phyloP scores from a whole-genome alignment of 2,888 invertebrate genomes.

The Melieria picta region DNA sequence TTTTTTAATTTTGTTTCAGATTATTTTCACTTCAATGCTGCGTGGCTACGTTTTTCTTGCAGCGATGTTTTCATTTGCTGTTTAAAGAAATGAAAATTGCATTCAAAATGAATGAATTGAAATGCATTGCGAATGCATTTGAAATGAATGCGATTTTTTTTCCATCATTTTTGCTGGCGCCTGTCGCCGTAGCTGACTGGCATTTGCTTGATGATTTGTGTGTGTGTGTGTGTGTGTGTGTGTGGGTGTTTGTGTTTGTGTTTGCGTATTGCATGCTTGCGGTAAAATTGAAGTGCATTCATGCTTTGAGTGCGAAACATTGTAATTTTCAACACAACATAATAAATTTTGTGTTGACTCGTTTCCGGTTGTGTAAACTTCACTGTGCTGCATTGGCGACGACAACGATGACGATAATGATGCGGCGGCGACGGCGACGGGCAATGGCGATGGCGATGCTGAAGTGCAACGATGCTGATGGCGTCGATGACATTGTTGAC shows the following conservation, averaged over 20 bases:
- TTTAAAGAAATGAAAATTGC: constrained; percentile 36
- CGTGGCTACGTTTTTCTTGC: constrained; percentile 5
- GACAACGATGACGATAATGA: constrained; percentile 1
- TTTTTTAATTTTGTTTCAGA: constrained; percentile 16
- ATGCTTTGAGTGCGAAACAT: constrained; percentile 43
- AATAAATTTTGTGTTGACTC: constrained; percentile 36
- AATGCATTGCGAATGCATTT: constrained; percentile 35
- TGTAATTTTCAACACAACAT: constrained; percentile 40
- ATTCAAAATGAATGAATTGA: constrained; percentile 39
- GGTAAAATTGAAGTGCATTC: constrained; percentile 36
- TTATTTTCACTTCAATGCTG: background rate
- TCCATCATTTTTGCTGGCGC: background rate
- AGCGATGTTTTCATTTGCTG: constrained; percentile 17
- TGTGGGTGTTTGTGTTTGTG: background rate
- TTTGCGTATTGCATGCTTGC: background rate
- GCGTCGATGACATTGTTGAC: background rate
- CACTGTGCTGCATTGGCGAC: background rate
- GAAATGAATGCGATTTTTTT: constrained; percentile 32
- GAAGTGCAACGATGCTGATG: background rate
- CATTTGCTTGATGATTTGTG: background rate
- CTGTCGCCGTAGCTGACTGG: background rate
- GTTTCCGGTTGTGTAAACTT: constrained; percentile 13
- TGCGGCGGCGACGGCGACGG: background rate
- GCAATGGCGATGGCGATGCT: background rate
- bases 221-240: constrained; percentile 17